phyloP scores from a whole-genome alignment of 2,797 vertebrate genomes.

The Muscicapa comitata region DNA sequence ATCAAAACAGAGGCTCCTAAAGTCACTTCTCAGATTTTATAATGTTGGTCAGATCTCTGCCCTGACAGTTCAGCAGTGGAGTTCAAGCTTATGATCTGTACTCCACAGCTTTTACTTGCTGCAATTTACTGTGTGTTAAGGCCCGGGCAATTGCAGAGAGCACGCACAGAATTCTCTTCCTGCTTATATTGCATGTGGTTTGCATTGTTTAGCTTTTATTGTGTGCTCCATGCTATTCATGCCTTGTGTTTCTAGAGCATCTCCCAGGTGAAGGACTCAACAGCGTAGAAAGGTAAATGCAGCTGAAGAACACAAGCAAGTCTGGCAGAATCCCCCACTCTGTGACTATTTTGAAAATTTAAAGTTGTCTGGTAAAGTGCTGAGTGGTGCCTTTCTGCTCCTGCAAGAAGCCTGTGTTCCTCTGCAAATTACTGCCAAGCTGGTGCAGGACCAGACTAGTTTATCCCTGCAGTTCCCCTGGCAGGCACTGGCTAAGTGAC shows the following conservation, averaged over 20 bases:
- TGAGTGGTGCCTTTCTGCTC: neutral
- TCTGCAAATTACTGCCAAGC: neutral
- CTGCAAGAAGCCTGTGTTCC: neutral
- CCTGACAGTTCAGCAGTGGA: neutral
- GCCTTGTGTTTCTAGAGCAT: neutral
- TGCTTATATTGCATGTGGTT: neutral
- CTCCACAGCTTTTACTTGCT: neutral
- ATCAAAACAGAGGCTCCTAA: constrained; percentile 28
- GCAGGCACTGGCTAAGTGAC: neutral
- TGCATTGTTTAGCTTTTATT: neutral
- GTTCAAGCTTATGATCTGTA: neutral
- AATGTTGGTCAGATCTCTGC: neutral
- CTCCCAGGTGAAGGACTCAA: neutral
- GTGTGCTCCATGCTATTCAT: neutral
- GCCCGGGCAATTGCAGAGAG: neutral
- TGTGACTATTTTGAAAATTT: neutral
- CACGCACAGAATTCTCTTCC: neutral
- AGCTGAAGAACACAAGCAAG: neutral
- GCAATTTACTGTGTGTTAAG: neutral
- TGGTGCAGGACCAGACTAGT: constrained; percentile 42
- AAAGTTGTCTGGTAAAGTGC: neutral
- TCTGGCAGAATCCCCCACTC: neutral
- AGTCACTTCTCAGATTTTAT: constrained; percentile 8
- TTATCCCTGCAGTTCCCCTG: constrained; percentile 8
- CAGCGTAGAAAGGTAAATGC: neutral